Evolutionary conservation across 2,888 invertebrate species (phyloP), one percentile per base, ranked within the genome.

Genomic region (Mallateleia sp.): DNA sequence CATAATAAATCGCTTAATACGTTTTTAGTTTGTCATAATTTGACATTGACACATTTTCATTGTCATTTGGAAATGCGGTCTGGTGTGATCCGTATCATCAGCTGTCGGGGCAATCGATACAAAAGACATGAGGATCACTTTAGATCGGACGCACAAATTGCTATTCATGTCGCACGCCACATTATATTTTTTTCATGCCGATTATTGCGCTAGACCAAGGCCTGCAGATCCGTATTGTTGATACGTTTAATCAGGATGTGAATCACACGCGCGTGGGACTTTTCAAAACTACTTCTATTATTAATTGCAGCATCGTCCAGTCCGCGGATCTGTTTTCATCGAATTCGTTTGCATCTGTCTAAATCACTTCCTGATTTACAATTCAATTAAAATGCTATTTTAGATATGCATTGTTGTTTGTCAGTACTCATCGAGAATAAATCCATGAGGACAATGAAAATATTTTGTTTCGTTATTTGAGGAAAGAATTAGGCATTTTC

Each of bases 151-250:
- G 56, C 64, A 56, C 77, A 83, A 83, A 83, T 83, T 83, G 69
- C 77, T 58, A 64, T 69, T 83, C 75, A 75, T 75, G 81, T 56
- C 45, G 81, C 75, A 82, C 75, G 82, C 69, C 62, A 77, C 18
- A 62, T 72, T 80, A 72, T 54, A 71, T 79, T 67, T 83, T 83
- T 83, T 77, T 20, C 60, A 71, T 54, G 54, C 64, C 45, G 28
- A 71, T 77, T 77, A 83, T 72, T 78, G 66, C 64, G 64, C 47
- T 34, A 75, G 42, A 54, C 60, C 82, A 83, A 83, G 83, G 83
- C 45, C 75, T 75, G 42, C 42, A 45, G 83, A 83, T 82, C 60
- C 42, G 42, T 64, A 54, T 47, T 72, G 80, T 80, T 56, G 80
- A 80, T 80, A 80, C 56, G 45, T 47, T 72, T 72, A 80, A 72